Evolutionary conservation across 2,888 invertebrate species (phyloP).

Genomic region (Carcina quercana): DNA sequence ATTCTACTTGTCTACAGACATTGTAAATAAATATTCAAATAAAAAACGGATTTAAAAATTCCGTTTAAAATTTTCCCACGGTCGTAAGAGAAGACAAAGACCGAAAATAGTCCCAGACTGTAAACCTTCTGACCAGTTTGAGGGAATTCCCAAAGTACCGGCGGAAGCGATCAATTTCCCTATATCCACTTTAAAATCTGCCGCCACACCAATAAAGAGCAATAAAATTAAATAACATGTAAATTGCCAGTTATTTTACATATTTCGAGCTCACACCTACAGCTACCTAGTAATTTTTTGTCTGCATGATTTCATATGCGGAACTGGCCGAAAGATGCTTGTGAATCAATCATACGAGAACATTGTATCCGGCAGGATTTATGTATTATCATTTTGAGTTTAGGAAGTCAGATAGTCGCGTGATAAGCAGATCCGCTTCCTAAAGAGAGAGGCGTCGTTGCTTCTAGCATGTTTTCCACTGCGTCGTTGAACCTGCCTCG

Average conservation of each 20-base stretch:
- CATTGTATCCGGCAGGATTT: conserved; percentile 58
- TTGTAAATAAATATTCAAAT: no score
- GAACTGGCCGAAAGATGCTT: conserved; percentile 38
- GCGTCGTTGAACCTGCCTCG: conserved; percentile 21
- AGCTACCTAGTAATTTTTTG: conserved; percentile 23
- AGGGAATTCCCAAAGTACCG: no score
- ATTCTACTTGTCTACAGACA: no score
- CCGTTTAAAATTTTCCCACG: no score
- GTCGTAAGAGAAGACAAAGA: no score
- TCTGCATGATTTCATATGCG: conserved; percentile 56
- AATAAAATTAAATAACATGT: no score
- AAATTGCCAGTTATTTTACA: conserved; percentile 23
- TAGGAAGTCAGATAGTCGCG: conserved; percentile 55
- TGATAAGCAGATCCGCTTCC: conserved; percentile 62
- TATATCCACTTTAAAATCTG: no score
- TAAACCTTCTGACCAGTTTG: no score
- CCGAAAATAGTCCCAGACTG: no score
- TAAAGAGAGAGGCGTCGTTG: conserved; percentile 30
- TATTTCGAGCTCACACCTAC: conserved; percentile 30
- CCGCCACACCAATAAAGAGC: no score
- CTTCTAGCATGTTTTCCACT: conserved; percentile 34
- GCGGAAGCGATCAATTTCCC: no score
- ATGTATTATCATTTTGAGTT: conserved; percentile 44
- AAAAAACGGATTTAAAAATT: no score
- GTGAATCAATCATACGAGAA: conserved; percentile 47